phyloP scores from a whole-genome alignment of 92 coral and sea anemone species.

The Epizoanthus stellaris region DNA sequence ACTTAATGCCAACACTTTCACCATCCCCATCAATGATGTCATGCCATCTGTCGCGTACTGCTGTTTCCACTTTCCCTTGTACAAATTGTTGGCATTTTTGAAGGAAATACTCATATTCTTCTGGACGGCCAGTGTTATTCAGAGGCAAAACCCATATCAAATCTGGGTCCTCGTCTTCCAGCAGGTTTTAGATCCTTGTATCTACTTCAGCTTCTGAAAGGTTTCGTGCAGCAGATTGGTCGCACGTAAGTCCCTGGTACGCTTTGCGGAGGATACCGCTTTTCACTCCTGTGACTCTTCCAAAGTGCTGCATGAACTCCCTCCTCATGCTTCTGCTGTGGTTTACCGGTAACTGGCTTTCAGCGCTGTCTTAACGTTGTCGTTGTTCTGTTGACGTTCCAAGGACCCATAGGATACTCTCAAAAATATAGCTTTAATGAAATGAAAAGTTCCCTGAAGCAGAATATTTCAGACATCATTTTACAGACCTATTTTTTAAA shows the following conservation, averaged over 20 bases:
- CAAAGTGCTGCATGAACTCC: slow-evolving; percentile 45
- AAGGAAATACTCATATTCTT: slow-evolving; percentile 44
- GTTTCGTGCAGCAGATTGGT: slow-evolving; percentile 17
- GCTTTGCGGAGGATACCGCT: slow-evolving; percentile 55
- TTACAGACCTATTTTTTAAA: too few species aligned
- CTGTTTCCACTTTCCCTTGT: slow-evolving; percentile 49
- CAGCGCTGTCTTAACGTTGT: not conserved
- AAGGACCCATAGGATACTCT: too few species aligned
- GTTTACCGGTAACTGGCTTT: slow-evolving; percentile 24
- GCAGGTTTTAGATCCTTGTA: not conserved
- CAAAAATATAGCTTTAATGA: too few species aligned
- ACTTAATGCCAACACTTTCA: slow-evolving; percentile 55
- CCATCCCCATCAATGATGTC: slow-evolving; percentile 38
- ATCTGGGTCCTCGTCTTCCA: slow-evolving; percentile 27
- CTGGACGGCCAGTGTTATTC: slow-evolving; percentile 42
- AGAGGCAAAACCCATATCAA: slow-evolving; percentile 34
- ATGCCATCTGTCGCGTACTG: slow-evolving; percentile 60
- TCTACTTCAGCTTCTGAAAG: slow-evolving; percentile 21
- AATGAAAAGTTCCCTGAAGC: too few species aligned
- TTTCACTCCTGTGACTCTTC: slow-evolving; percentile 32
- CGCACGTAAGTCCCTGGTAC: slow-evolving; percentile 32
- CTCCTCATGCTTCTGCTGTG: slow-evolving; percentile 45
- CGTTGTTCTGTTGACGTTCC: slow-evolving; percentile 20
- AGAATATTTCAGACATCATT: too few species aligned
- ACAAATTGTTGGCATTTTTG: slow-evolving; percentile 48